These are phyloP conservation scores for Corvus cornix DNA, from an alignment of 2,113 vertebrate species.

Conservation along the genomic window DNA sequence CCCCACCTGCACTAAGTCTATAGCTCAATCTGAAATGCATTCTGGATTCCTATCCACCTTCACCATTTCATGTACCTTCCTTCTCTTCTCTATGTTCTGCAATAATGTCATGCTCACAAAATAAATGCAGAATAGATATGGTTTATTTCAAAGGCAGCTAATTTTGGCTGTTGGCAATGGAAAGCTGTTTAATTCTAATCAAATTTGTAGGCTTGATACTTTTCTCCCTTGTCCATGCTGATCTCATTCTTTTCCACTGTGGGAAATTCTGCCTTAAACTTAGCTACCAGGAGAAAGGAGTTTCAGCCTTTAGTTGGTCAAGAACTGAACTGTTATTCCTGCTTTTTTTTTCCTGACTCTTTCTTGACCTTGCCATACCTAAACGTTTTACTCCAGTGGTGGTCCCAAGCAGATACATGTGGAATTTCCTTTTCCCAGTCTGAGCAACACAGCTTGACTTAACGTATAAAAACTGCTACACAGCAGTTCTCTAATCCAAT, in stretches of 20 bases:
- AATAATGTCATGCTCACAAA: neutral
- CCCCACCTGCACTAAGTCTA: neutral
- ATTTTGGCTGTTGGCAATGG: neutral
- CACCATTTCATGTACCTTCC: neutral
- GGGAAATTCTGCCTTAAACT: conserved; percentile 10
- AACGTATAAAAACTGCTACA: conserved; percentile 8
- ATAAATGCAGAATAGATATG: neutral
- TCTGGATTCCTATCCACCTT: neutral
- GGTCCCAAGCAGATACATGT: conserved; percentile 49
- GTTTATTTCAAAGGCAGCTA: neutral
- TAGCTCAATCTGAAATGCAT: neutral
- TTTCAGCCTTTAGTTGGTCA: conserved; percentile 8
- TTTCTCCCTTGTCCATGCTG: neutral
- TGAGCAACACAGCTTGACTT: conserved; percentile 51
- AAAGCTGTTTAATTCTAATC: neutral
- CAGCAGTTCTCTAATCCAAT: neutral
- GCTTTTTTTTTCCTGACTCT: conserved; percentile 55
- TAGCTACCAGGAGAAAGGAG: neutral
- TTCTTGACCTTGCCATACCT: conserved; percentile 61
- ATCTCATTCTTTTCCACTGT: neutral
- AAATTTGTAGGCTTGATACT: neutral
- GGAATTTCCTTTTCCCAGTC: conserved; percentile 50
- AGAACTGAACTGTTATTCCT: neutral
- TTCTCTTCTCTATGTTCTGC: neutral
- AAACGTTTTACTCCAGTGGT: conserved; percentile 48